phyloP scores from a whole-genome alignment of 2,797 vertebrate species.

The Poeciliopsis paucimaculata region DNA sequence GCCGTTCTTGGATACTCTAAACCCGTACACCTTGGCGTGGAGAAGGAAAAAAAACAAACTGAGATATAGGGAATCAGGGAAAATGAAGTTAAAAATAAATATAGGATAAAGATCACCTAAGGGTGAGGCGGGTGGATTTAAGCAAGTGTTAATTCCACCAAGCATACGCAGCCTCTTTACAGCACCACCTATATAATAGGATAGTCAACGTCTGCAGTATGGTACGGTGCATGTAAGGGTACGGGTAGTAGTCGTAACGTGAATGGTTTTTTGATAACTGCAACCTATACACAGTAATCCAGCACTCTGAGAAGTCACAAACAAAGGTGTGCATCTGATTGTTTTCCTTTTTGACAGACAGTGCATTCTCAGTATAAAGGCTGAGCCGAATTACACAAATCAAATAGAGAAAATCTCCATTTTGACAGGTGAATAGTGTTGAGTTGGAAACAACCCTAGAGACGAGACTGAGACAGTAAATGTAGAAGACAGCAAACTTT shows the following conservation, averaged over 20 bases:
- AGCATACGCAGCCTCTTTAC: constrained; percentile 50
- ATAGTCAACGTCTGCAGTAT: constrained; percentile 49
- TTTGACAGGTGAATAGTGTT: constrained; percentile 66
- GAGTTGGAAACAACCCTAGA: no score
- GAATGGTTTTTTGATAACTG: constrained; percentile 81
- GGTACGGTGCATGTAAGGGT: constrained; percentile 44
- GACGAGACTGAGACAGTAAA: no score
- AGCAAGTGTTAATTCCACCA: constrained; percentile 61
- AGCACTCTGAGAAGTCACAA: constrained; percentile 71
- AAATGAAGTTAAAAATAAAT: constrained; percentile 74
- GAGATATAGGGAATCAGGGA: constrained; percentile 48
- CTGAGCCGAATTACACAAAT: constrained; percentile 56
- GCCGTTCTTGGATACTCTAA: constrained; percentile 59
- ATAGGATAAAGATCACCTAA: constrained; percentile 72
- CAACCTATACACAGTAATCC: constrained; percentile 76
- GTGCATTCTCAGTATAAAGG: constrained; percentile 40
- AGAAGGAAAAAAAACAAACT: constrained; percentile 25
- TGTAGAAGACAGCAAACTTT: no score
- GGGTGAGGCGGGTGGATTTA: constrained; percentile 70
- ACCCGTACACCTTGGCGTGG: constrained; percentile 66
- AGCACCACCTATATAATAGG: constrained; percentile 50
- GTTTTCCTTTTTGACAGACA: constrained; percentile 64
- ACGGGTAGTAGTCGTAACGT: constrained; percentile 78
- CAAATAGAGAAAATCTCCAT: constrained; percentile 63
- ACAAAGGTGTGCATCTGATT: constrained; percentile 76